Percentiles rank a stretch among this genome's conserved stretches.
These are phyloP conservation scores for Amphiprion clarkii DNA, from an alignment of 2,797 vertebrate genomes.

Conservation along the genomic window DNA sequence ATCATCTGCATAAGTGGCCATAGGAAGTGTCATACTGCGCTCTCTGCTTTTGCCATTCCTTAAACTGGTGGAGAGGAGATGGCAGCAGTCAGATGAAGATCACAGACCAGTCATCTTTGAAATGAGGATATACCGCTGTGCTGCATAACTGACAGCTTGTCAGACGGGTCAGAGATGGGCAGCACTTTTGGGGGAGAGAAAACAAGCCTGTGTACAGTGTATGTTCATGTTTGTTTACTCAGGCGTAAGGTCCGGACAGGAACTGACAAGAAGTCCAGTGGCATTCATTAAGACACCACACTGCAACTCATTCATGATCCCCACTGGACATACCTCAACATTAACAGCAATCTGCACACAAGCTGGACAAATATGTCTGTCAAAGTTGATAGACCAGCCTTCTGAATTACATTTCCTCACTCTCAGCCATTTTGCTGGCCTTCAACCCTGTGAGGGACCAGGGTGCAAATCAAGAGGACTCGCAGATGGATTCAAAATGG, in stretches of 20 bases:
- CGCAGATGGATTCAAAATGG: too few relatives aligned
- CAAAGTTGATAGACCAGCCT: too few relatives aligned
- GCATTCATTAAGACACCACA: background rate
- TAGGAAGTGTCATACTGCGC: conserved; percentile 1
- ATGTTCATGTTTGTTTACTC: conserved; percentile 13
- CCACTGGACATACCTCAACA: background rate
- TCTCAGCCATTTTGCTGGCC: too few relatives aligned
- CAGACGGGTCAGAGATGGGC: background rate
- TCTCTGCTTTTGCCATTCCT: background rate
- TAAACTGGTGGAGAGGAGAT: conserved; percentile 2
- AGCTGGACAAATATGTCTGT: too few relatives aligned
- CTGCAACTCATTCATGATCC: background rate
- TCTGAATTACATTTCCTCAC: too few relatives aligned
- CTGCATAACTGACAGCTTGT: background rate
- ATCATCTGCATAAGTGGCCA: background rate
- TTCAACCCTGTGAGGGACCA: too few relatives aligned
- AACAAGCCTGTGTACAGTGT: background rate
- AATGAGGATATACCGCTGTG: background rate
- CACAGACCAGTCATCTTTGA: conserved; percentile 9
- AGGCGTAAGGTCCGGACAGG: background rate
- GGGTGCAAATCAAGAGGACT: too few relatives aligned
- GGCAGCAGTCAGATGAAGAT: conserved; percentile 5
- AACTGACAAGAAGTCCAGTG: background rate
- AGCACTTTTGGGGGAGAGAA: background rate
- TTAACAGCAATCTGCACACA: background rate